Conservation (phyloP, 2,888 invertebrate genomes). For the Himalopsyche kuldschensis region DNA sequence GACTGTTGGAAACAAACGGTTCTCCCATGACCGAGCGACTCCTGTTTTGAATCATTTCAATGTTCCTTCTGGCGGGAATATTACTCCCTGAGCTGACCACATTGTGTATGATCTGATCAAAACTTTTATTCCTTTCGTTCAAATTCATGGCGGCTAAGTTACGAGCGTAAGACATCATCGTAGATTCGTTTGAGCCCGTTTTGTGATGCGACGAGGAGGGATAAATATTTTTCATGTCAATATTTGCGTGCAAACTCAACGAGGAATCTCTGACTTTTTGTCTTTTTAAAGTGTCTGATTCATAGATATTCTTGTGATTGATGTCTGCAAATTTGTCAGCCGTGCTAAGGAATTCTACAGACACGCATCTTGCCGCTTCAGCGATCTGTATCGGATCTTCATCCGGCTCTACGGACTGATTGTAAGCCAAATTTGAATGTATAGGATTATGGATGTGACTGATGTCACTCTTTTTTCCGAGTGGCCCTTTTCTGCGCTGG, state of each 20-base stretch:
- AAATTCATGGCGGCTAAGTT: slow-evolving; percentile 12
- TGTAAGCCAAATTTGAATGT: slow-evolving; percentile 46
- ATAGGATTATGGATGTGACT: slow-evolving; percentile 75
- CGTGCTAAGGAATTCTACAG: slow-evolving; percentile 67
- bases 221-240: slow-evolving; percentile 53
- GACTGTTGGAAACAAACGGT: background rate
- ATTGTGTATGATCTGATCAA: slow-evolving; percentile 32
- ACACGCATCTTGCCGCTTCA: slow-evolving; percentile 63
- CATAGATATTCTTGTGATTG: slow-evolving; percentile 73
- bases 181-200: slow-evolving; percentile 5
- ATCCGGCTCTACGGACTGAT: slow-evolving; percentile 46
- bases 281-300: slow-evolving; percentile 65
- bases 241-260: slow-evolving; percentile 50
- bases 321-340: slow-evolving; percentile 68
- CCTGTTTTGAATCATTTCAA: slow-evolving; percentile 52
- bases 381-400: slow-evolving; percentile 58
- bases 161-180: slow-evolving; percentile 13
- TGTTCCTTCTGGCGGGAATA: slow-evolving; percentile 61
- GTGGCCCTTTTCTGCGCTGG: slow-evolving; percentile 67
- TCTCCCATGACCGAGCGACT: slow-evolving; percentile 25
- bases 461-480: slow-evolving; percentile 67
- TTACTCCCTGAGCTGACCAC: slow-evolving; percentile 48
- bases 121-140: slow-evolving; percentile 23
- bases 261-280: slow-evolving; percentile 61
- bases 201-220: slow-evolving; percentile 28